Evolutionary conservation across 2,113 vertebrate species (phyloP).

Genomic region (Anoura caudifer): DNA sequence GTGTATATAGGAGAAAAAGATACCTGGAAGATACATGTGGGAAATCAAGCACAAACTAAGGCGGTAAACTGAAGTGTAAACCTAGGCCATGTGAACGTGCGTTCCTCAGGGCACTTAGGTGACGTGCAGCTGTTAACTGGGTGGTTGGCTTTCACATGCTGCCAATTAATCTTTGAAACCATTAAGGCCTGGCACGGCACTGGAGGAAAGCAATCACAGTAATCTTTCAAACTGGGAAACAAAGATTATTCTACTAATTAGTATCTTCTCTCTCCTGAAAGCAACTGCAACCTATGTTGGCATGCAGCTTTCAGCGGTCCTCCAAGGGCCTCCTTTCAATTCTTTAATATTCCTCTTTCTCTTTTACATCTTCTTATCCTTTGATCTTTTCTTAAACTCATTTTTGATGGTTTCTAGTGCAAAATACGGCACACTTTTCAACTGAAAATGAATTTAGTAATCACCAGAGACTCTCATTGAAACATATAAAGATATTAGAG

Average conservation of each 20-base stretch:
- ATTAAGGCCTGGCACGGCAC: slow-evolving; percentile 41
- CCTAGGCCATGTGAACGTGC: background rate
- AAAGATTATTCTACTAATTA: slow-evolving; percentile 71
- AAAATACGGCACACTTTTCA: background rate
- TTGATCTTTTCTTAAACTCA: slow-evolving; percentile 43
- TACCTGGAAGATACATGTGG: background rate
- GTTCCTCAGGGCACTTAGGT: slow-evolving; percentile 33
- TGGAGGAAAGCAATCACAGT: slow-evolving; percentile 57
- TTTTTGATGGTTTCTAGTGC: background rate
- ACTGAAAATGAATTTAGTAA: background rate
- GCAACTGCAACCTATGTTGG: slow-evolving; percentile 43
- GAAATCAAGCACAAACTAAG: background rate
- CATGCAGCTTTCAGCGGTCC: slow-evolving; percentile 2
- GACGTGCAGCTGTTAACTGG: slow-evolving; percentile 48
- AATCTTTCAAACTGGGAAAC: slow-evolving; percentile 64
- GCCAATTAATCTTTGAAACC: slow-evolving; percentile 67
- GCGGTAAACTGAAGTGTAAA: background rate
- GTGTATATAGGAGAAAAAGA: background rate
- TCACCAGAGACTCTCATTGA: background rate
- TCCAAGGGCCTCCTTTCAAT: background rate
- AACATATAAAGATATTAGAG: background rate
- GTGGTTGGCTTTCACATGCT: slow-evolving; percentile 59
- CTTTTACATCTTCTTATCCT: background rate
- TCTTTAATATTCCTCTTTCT: background rate
- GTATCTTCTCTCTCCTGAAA: slow-evolving; percentile 55